Evolutionary conservation across 2,888 invertebrate genomes (phyloP), one percentile per base, ranked within the genome.

Genomic region (Drosophila emarginata): DNA sequence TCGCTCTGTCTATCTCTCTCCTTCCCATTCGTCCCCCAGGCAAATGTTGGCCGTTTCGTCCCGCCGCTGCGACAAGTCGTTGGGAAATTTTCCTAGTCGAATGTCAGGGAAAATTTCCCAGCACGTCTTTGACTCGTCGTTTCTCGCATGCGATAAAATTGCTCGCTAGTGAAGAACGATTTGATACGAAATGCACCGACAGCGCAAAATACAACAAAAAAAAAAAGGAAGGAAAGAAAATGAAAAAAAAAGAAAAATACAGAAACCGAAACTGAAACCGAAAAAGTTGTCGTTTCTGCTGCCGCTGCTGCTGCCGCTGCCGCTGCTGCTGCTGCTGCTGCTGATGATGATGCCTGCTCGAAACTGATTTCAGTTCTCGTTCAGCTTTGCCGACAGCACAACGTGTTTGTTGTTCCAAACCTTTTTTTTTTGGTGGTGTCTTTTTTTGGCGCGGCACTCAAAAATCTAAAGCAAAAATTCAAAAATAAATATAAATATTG

Each of bases 301-400:
- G 32, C 52, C 37, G 14, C n/a, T 53, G 54, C 51, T 18, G 51
- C 51, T 7, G 69, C 14, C 61, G 68, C 32, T 32, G 32, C 7
- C 4, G 2, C 11, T 11, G n/a, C n/a, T 32, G 11, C 7, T 32
- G 32, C 32, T 2, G 7, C 32, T 11, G 32, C 32, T 11, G 32
- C 32, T 11, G 32, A 0, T 26, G 26, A 26, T 26, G 26, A 26
- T 26, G 26, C 26, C 26, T 57, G 68, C 70, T 74, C 64, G 62
- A 71, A 64, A 64, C 69, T 75, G 82, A 69, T 79, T 77, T 68
- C 88, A 91, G 91, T 91, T 91, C 90, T 90, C 91, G 91, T 88
- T 91, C 86, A 91, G 89, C 91, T 88, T 90, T 89, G 89, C 90
- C 88, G 85, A 89, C 89, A 90, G 86, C 87, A 89, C 84, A 90